Percentiles rank a stretch among this genome's conserved stretches.
These are phyloP conservation scores for Papilio polytes DNA, from an alignment of 1,140 invertebrate genomes.

Conservation along the genomic window DNA sequence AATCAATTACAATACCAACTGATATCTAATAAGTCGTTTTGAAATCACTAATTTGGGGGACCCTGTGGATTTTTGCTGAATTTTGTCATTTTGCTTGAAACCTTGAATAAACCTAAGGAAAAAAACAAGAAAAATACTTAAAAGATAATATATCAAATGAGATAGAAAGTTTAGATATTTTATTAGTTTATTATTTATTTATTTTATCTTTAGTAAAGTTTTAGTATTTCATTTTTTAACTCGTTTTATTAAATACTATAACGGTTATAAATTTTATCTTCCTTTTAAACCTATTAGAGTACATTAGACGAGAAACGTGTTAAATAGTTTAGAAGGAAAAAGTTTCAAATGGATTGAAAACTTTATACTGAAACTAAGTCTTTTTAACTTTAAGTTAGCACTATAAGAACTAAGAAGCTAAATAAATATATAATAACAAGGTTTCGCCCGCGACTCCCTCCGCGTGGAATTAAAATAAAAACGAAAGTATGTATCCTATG, in stretches of 20 bases:
- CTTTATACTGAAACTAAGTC: background rate
- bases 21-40: slow-evolving; percentile 71
- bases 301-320: background rate
- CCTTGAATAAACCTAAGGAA: slow-evolving; percentile 80
- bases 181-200: background rate
- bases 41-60: slow-evolving; percentile 74
- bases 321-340: background rate
- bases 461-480: too few species aligned
- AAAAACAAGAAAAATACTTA: slow-evolving; percentile 47
- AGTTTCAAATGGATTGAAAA: background rate
- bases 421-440: too few species aligned
- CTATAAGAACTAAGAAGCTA: background rate
- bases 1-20: slow-evolving; percentile 57
- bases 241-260: too few species aligned
- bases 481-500: too few species aligned
- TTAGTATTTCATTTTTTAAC: background rate
- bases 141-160: slow-evolving; percentile 21
- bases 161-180: background rate
- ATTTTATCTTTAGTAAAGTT: background rate
- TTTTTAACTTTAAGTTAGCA: background rate
- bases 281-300: background rate
- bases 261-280: background rate
- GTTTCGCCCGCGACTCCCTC: too few species aligned
- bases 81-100: slow-evolving; percentile 74
- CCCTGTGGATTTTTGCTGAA: slow-evolving; percentile 75